Evolutionary conservation across 2,797 vertebrate species (phyloP).

Genomic region (Caiman crocodilus): DNA sequence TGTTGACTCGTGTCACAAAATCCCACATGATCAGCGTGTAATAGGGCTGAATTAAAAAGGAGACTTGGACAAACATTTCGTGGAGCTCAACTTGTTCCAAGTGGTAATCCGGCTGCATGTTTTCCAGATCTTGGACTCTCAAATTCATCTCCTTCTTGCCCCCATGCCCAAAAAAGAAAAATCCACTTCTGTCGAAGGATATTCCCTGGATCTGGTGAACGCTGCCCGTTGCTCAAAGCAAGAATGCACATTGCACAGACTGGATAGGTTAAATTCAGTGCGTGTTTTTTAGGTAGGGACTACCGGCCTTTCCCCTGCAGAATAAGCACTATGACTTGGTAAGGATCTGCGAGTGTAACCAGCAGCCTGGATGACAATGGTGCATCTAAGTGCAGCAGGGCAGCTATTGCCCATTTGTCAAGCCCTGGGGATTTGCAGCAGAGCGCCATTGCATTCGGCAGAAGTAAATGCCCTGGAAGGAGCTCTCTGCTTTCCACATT

Average conservation of each 20-base stretch:
- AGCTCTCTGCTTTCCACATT: constrained; percentile 49
- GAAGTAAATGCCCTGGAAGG: constrained; percentile 61
- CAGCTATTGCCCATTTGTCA: constrained; percentile 65
- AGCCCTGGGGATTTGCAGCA: constrained; percentile 58
- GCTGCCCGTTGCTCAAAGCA: constrained; percentile 19
- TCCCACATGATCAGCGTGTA: neutral
- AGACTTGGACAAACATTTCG: constrained; percentile 14
- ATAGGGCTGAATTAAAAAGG: neutral
- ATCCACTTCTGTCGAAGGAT: neutral
- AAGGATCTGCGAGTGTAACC: constrained; percentile 56
- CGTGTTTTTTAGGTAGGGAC: constrained; percentile 58
- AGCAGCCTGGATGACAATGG: constrained; percentile 62
- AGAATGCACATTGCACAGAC: constrained; percentile 41
- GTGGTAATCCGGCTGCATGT: neutral
- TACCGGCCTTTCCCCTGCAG: constrained; percentile 61
- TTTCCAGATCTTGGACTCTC: constrained; percentile 35
- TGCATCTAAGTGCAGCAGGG: constrained; percentile 48
- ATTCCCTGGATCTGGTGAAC: constrained; percentile 36
- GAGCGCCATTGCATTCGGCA: constrained; percentile 70
- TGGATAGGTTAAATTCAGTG: constrained; percentile 64
- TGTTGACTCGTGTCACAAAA: neutral
- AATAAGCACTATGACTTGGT: constrained; percentile 52
- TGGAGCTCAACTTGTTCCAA: constrained; percentile 13
- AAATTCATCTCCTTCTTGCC: neutral
- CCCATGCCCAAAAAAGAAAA: neutral